phyloP scores from a whole-genome alignment of 1,140 invertebrate genomes.

The Acromyrmex charruanus region DNA sequence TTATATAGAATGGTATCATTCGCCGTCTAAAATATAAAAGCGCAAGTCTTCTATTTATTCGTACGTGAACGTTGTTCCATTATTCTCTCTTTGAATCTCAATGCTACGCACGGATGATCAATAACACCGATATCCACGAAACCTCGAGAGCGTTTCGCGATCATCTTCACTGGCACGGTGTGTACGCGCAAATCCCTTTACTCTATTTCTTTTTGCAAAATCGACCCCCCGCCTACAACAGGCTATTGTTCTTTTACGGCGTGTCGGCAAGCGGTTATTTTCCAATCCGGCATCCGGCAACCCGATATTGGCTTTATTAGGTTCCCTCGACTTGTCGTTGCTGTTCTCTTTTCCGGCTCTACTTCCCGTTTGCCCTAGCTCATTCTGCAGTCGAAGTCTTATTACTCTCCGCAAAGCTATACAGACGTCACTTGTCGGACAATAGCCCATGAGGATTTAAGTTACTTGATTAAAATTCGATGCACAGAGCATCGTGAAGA shows the following conservation, averaged over 20 bases:
- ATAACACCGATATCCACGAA: conserved; percentile 21
- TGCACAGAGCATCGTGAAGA: neutral
- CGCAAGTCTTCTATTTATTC: neutral
- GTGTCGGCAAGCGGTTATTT: conserved; percentile 70
- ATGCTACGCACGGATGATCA: conserved; percentile 36
- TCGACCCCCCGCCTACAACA: conserved; percentile 12
- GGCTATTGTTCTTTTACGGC: conserved; percentile 64
- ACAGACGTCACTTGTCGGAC: conserved; percentile 23
- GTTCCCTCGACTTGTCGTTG: conserved; percentile 28
- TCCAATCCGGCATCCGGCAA: conserved; percentile 70
- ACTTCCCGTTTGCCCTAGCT: neutral
- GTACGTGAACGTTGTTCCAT: conserved; percentile 8
- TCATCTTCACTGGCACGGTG: conserved; percentile 7
- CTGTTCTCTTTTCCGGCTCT: conserved; percentile 3
- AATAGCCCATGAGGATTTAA: neutral
- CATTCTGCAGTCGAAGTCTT: conserved; percentile 32
- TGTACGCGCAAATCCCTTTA: conserved; percentile 40
- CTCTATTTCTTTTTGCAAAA: conserved; percentile 37
- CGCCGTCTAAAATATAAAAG: neutral
- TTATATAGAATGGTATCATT: neutral
- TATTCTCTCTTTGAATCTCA: conserved; percentile 38
- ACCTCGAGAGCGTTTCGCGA: conserved; percentile 14
- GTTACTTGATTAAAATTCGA: neutral
- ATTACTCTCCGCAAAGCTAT: neutral
- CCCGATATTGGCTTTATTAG: conserved; percentile 77